These are phyloP conservation scores for Hippoglossus hippoglossus DNA, from an alignment of 2,797 vertebrate species.

Conservation along the genomic window DNA sequence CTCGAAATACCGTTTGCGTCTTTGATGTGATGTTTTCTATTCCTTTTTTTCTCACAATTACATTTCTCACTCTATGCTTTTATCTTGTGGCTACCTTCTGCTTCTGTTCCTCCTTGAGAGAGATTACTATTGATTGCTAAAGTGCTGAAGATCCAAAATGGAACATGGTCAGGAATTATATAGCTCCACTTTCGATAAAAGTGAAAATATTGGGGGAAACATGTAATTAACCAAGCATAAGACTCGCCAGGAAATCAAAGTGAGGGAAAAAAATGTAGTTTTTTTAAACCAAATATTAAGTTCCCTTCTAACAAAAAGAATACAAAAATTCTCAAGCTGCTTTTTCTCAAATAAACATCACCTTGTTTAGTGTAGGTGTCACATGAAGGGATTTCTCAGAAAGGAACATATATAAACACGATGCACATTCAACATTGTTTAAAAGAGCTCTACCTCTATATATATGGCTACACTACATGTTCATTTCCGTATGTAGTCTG, in stretches of 20 bases:
- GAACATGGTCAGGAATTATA: background rate
- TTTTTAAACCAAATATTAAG: conserved; percentile 12
- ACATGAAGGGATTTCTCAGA: conserved; percentile 10
- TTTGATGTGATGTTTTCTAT: conserved; percentile 49
- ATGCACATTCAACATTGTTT: background rate
- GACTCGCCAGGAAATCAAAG: too few species aligned
- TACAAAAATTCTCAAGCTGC: too few species aligned
- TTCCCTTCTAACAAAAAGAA: background rate
- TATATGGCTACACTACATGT: background rate
- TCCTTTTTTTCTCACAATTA: conserved; percentile 5
- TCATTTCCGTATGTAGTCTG: too few species aligned
- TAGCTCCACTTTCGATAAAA: background rate
- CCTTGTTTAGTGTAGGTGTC: conserved; percentile 9
- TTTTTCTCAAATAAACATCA: too few species aligned
- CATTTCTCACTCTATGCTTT: conserved; percentile 24
- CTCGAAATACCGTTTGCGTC: conserved; percentile 38
- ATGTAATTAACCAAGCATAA: background rate
- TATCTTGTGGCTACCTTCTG: conserved; percentile 23
- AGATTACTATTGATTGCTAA: conserved; percentile 1
- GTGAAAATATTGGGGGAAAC: conserved; percentile 3
- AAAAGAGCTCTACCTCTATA: background rate
- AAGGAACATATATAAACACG: background rate
- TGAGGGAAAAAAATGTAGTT: conserved; percentile 15
- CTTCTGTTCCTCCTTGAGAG: background rate
- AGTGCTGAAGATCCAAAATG: conserved; percentile 10